Evolutionary conservation across 2,888 invertebrate genomes (phyloP).

Genomic region (Cancer borealis): DNA sequence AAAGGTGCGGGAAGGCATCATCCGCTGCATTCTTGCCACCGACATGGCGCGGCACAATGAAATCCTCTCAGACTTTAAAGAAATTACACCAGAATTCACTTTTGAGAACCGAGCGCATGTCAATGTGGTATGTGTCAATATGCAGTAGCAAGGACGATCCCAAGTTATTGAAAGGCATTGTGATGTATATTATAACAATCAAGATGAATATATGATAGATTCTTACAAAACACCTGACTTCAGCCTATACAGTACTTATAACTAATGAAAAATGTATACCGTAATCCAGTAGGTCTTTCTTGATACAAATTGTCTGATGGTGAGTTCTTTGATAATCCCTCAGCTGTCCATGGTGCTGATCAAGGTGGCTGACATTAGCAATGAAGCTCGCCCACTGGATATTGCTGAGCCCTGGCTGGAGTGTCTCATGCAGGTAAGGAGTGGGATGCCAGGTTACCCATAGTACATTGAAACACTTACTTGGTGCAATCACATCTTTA

Average conservation of each 20-base stretch:
- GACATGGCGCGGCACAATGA: constrained; percentile 91
- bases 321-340: constrained; percentile 72
- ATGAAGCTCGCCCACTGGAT: constrained; percentile 90
- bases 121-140: constrained; percentile 84
- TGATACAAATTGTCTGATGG: neutral
- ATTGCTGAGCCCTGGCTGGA: constrained; percentile 92
- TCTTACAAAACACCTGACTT: no score
- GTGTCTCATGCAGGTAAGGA: constrained; percentile 84
- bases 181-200: neutral
- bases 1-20: constrained; percentile 88
- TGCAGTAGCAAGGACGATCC: neutral
- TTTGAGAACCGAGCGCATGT: constrained; percentile 86
- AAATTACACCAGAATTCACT: constrained; percentile 85
- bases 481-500: no score
- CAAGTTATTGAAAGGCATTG: neutral
- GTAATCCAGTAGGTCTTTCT: neutral
- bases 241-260: no score
- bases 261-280: no score
- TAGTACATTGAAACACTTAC: no score
- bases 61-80: constrained; percentile 87
- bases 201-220: no score
- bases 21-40: constrained; percentile 88
- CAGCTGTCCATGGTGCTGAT: constrained; percentile 89
- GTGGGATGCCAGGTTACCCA: neutral
- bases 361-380: constrained; percentile 91